Base-by-base conservation (phyloP, 2,888 invertebrate genomes). In the Cecidostiba fungosa region DNA sequence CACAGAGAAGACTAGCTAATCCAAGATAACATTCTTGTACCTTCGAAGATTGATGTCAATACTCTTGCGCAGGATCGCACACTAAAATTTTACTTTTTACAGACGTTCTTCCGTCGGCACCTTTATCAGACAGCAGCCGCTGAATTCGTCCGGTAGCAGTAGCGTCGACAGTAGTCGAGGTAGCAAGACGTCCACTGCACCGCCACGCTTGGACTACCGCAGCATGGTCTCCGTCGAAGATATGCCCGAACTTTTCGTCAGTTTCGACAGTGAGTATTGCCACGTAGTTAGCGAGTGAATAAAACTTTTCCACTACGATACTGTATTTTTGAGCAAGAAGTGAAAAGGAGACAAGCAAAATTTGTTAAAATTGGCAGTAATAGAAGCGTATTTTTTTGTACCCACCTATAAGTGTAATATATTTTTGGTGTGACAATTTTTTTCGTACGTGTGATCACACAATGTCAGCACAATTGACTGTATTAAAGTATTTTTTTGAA, bases 211-310 rank as follows among this genome's bases (percentile, higher is more conserved):
- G 88, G 98, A 98, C 94, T 98, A 98, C 93, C 96, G 97, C 92
- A 98, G 97, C 92, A 97, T 98, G 97, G 98, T 98, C 87, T 98
- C 98, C 32, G 97, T 98, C 88, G 98, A 98, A 91, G 99, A 99
- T 93, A 98, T 98, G 96, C 98, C 98, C 5, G 98, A 98, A 94
- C 95, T 99, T 89, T 98, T 99, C 94, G 97, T 97, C 89, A 97
- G 98, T 77, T 97, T 99, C 92, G 98, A 98, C 94, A 98, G 98
- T 98, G 94, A 96, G 98, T 96, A 74, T 84, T 47, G 6, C 3
- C 32, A 16, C 70, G 1, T 69, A 32, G 14, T 19, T 59, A 5
- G 0, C 70, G 54, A 73, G 72, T 16, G 16, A 66, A 23, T 74
- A 12, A 69, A 26, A 1, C 23, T 62, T 78, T 19, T 19, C 36